Percentiles rank a stretch among this genome's conserved stretches.
These are phyloP conservation scores for Callimorpha dominula DNA, from an alignment of 2,888 invertebrate species.

Conservation along the genomic window DNA sequence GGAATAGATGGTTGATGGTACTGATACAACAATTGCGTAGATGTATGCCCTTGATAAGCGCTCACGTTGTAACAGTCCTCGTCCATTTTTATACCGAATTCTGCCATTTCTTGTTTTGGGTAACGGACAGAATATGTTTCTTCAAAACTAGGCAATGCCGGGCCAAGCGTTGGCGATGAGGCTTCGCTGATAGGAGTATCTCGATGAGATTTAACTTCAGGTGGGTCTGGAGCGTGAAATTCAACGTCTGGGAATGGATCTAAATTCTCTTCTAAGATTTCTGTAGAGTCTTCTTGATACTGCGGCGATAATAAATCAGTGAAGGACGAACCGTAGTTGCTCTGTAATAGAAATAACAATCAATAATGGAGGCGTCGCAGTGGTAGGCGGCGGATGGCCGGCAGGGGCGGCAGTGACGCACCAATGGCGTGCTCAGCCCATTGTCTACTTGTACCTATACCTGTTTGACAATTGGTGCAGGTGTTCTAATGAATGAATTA, in stretches of 20 bases:
- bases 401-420: conserved; percentile 72
- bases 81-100: conserved; percentile 93
- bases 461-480: conserved; percentile 59
- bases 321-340: conserved; percentile 93
- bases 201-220: conserved; percentile 78
- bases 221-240: conserved; percentile 80
- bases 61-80: conserved; percentile 93
- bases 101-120: conserved; percentile 88
- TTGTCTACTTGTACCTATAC: conserved; percentile 47
- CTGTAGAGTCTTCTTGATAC: conserved; percentile 90
- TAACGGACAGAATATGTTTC: conserved; percentile 94
- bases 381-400: conserved; percentile 74
- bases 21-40: conserved; percentile 86
- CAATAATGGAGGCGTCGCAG: conserved; percentile 77
- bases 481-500: conserved; percentile 61
- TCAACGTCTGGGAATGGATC: conserved; percentile 92
- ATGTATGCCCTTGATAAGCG: conserved; percentile 86
- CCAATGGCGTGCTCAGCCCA: conserved; percentile 72
- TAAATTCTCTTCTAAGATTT: conserved; percentile 90
- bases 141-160: conserved; percentile 94
- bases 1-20: conserved; percentile 87
- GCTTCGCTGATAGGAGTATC: conserved; percentile 79
- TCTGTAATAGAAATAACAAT: conserved; percentile 87
- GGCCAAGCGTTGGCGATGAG: conserved; percentile 82
- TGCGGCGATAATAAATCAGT: conserved; percentile 92